Percentiles rank a stretch among this genome's conserved stretches.
These are phyloP conservation scores for Gopherus flavomarginatus DNA, from an alignment of 2,113 vertebrate species.

Conservation along the genomic window DNA sequence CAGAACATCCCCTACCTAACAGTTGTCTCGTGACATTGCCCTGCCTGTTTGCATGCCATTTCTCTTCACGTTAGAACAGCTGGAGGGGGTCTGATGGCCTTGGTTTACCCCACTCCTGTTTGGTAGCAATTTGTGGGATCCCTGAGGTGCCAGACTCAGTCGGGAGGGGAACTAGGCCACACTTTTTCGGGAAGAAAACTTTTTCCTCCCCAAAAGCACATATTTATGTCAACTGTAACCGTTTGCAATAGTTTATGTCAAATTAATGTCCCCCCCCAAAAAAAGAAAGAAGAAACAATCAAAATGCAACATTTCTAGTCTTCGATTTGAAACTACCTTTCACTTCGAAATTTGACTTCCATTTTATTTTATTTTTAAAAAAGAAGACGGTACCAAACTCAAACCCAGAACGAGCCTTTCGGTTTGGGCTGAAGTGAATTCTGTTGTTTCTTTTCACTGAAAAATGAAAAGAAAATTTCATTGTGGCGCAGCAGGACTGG, in stretches of 20 bases:
- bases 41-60: neutral
- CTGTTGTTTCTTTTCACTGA: neutral
- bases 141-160: neutral
- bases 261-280: too few species aligned
- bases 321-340: neutral
- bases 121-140: fast-evolving
- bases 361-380: neutral
- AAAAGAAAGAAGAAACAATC: neutral
- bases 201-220: too few species aligned
- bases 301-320: neutral
- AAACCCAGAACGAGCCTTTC: too few species aligned
- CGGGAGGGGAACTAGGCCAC: neutral
- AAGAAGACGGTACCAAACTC: neutral
- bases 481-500: neutral
- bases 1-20: fast-evolving
- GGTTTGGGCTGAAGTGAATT: neutral
- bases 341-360: neutral
- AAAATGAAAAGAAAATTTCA: neutral
- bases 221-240: neutral
- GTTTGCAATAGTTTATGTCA: neutral
- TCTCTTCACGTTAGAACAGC: neutral
- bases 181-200: neutral
- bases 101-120: neutral
- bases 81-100: neutral
- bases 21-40: neutral